Evolutionary conservation across 2,888 invertebrate species (phyloP).

Genomic region (Hydrotaea diabolus): DNA sequence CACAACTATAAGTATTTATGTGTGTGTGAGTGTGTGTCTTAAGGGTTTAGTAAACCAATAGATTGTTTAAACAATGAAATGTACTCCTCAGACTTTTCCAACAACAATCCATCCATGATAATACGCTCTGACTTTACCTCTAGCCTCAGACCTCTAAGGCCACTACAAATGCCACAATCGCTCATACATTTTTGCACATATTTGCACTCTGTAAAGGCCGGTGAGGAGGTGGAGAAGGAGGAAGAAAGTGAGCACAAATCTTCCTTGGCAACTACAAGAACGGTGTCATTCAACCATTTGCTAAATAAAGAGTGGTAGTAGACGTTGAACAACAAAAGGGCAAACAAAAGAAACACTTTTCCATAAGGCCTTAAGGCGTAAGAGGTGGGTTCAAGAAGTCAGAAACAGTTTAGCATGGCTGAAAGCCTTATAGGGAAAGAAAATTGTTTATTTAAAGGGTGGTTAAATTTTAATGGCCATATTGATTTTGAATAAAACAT

Average conservation of each 20-base stretch:
- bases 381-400: neutral
- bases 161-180: too few species aligned
- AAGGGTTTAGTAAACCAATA: neutral
- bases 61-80: conserved; percentile 13
- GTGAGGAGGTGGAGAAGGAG: neutral
- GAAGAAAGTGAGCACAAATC: neutral
- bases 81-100: neutral
- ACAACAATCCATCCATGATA: neutral
- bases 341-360: neutral
- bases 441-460: too few species aligned
- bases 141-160: neutral
- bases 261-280: neutral
- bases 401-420: neutral
- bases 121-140: neutral
- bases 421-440: too few species aligned
- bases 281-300: neutral
- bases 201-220: neutral
- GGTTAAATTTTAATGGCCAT: too few species aligned
- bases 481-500: too few species aligned
- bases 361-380: neutral
- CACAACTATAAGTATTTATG: too few species aligned
- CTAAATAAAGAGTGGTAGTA: neutral
- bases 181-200: too few species aligned
- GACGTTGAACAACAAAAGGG: conserved; percentile 6
- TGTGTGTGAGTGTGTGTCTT: too few species aligned